A percentile compares a stretch with the other conserved stretches of the same genome.
Conservation (phyloP, 2,113 vertebrate genomes). For the Drymodes brunneopygia region DNA sequence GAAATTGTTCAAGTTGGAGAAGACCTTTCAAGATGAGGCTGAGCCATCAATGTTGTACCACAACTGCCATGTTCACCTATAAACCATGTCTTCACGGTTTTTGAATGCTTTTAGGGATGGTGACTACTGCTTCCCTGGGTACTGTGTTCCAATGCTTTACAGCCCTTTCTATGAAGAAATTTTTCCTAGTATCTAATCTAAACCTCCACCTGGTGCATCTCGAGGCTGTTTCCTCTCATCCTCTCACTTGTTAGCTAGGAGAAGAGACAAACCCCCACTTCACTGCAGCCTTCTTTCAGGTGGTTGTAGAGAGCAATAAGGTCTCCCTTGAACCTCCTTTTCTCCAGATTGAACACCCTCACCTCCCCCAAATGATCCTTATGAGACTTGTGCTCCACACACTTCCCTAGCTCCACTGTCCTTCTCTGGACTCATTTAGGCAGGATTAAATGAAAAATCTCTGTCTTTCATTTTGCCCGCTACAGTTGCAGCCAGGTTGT, state of each 20-base stretch:
- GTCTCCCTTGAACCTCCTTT: neutral
- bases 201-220: neutral
- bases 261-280: neutral
- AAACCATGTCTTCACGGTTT: neutral
- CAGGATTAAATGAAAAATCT: neutral
- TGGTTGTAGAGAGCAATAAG: too few species aligned
- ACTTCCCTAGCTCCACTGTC: neutral
- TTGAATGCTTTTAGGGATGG: neutral
- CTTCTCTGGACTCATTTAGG: neutral
- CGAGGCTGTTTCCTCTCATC: neutral
- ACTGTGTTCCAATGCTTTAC: neutral
- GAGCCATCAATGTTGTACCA: neutral
- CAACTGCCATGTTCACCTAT: fast-evolving
- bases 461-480: neutral
- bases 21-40: neutral
- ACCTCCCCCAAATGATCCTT: neutral
- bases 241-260: neutral
- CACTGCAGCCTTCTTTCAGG: neutral
- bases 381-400: neutral
- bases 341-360: neutral
- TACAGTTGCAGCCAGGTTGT: neutral
- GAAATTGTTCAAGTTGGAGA: neutral
- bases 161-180: neutral
- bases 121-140: neutral
- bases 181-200: neutral